Evolutionary conservation across 2,888 invertebrate species (phyloP).

Genomic region (Calliphora vomitoria): DNA sequence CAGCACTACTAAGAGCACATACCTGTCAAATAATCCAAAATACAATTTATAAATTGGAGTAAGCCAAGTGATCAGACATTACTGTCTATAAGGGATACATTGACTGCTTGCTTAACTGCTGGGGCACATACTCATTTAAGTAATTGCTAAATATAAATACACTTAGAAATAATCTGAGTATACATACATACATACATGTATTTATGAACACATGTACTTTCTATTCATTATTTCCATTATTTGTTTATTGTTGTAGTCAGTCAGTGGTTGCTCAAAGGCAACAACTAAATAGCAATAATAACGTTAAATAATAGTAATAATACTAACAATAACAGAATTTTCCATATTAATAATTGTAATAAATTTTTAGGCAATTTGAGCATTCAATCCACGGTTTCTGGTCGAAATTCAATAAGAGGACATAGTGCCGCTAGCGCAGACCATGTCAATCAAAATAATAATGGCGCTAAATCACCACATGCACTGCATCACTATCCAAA

Average conservation of each 20-base stretch:
- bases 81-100: too few relatives aligned
- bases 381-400: slow-evolving; percentile 76
- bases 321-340: background rate
- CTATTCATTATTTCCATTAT: slow-evolving; percentile 10
- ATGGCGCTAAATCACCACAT: slow-evolving; percentile 68
- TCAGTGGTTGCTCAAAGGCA: background rate
- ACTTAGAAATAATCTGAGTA: too few relatives aligned
- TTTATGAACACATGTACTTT: background rate
- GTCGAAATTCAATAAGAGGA: slow-evolving; percentile 70
- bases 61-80: too few relatives aligned
- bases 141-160: background rate
- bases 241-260: background rate
- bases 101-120: too few relatives aligned
- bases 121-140: too few relatives aligned
- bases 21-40: too few relatives aligned
- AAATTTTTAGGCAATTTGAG: slow-evolving; percentile 79
- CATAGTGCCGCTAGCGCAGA: slow-evolving; percentile 73
- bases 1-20: too few relatives aligned
- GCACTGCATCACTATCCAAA: slow-evolving; percentile 77
- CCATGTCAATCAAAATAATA: slow-evolving; percentile 74
- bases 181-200: too few relatives aligned
- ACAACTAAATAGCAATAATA: background rate
- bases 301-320: background rate
- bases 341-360: slow-evolving; percentile 52
- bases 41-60: too few relatives aligned